phyloP scores from a whole-genome alignment of 2,113 vertebrate species.

The Benitochromis conjunctus region DNA sequence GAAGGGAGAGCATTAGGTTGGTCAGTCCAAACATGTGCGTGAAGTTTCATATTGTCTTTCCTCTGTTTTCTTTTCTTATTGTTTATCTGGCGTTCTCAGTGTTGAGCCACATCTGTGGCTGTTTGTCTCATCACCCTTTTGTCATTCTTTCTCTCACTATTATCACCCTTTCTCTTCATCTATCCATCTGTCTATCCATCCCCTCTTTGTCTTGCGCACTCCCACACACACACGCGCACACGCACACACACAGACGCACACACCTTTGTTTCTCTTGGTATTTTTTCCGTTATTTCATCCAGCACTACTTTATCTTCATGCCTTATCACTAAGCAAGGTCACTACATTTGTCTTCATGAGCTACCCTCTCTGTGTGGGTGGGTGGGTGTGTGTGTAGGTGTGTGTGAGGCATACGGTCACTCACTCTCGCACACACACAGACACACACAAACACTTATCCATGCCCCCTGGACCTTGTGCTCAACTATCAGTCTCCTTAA shows the following conservation, averaged over 20 bases:
- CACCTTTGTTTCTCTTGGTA: conserved; percentile 7
- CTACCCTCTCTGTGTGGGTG: background rate
- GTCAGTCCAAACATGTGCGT: background rate
- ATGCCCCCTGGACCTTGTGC: conserved; percentile 43
- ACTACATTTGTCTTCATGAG: conserved; percentile 73
- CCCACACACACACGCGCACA: background rate
- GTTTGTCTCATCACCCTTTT: background rate
- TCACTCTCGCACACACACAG: background rate
- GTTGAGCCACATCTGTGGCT: conserved; percentile 18
- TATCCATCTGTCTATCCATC: background rate
- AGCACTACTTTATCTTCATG: conserved; percentile 65
- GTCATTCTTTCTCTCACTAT: background rate
- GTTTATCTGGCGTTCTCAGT: background rate
- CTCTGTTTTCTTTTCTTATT: background rate
- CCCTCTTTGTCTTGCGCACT: background rate
- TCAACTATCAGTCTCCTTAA: conserved; percentile 64
- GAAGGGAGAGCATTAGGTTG: background rate
- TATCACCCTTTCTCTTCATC: background rate
- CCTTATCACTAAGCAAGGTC: conserved; percentile 69
- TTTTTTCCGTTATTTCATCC: conserved; percentile 52
- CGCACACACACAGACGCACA: background rate
- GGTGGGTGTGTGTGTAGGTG: conserved; percentile 10
- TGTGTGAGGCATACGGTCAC: background rate
- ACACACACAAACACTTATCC: background rate
- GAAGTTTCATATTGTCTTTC: background rate